These are phyloP conservation scores for Colius striatus DNA, from an alignment of 2,113 vertebrate genomes.

Conservation along the genomic window DNA sequence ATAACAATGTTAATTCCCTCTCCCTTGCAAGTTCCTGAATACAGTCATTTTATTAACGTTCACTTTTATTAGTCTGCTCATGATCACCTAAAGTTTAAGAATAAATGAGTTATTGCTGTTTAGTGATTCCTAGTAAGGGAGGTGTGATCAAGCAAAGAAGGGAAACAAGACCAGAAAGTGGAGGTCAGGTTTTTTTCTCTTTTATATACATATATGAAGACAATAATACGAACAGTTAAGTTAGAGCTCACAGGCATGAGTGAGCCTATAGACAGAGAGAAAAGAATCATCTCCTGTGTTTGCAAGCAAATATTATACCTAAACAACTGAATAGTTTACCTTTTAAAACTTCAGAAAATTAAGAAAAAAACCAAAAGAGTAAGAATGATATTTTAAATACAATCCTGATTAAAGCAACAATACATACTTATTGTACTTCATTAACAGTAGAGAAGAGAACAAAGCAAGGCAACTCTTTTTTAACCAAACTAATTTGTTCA, in stretches of 20 bases:
- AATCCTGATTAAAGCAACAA: background rate
- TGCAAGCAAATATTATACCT: background rate
- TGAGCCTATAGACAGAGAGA: background rate
- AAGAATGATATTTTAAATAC: background rate
- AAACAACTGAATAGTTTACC: background rate
- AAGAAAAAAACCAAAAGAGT: background rate
- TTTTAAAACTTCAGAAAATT: background rate
- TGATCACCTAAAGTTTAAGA: constrained; percentile 36
- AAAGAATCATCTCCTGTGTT: background rate
- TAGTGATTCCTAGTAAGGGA: background rate
- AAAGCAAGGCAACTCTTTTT: background rate
- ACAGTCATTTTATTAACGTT: constrained; percentile 51
- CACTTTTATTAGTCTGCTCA: constrained; percentile 52
- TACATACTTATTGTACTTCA: background rate
- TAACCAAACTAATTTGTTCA: background rate
- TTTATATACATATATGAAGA: background rate
- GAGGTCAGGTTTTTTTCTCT: background rate
- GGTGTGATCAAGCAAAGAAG: background rate
- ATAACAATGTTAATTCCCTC: constrained; percentile 57
- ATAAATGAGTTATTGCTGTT: background rate
- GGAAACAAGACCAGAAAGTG: background rate
- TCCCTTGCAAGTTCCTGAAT: constrained; percentile 46
- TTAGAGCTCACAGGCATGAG: background rate
- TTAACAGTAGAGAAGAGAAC: background rate
- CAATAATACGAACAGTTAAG: background rate